A percentile compares a stretch with the other conserved stretches of the same genome.
These are phyloP conservation scores for Callipepla squamata DNA, from an alignment of 2,113 vertebrate genomes.

Conservation along the genomic window DNA sequence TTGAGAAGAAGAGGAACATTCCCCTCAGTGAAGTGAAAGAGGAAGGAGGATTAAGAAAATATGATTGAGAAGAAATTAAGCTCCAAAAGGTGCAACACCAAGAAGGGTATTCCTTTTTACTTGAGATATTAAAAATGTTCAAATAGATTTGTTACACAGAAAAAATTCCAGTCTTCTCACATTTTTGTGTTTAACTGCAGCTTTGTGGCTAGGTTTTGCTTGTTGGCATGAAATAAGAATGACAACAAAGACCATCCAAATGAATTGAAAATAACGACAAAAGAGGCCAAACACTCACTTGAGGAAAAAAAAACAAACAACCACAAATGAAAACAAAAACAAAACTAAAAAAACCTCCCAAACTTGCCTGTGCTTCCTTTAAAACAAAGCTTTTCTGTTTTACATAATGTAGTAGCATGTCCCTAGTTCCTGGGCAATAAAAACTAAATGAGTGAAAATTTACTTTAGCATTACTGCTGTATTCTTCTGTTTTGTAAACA, in stretches of 20 bases:
- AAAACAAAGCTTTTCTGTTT: neutral
- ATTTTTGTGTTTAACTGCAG: neutral
- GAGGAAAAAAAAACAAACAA: neutral
- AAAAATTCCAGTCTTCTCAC: neutral
- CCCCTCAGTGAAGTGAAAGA: neutral
- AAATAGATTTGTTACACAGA: neutral
- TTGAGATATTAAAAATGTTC: neutral
- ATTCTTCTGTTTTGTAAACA: neutral
- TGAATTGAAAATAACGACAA: neutral
- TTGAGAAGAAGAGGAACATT: neutral
- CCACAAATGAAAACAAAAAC: neutral
- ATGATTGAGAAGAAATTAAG: neutral
- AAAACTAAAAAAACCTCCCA: neutral
- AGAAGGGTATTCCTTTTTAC: neutral
- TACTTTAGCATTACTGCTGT: neutral
- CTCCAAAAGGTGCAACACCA: neutral
- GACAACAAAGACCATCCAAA: neutral
- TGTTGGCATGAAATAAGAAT: neutral
- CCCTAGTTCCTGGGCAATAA: neutral
- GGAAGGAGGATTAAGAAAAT: neutral
- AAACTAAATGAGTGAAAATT: neutral
- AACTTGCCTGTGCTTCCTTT: neutral
- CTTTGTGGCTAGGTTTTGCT: neutral
- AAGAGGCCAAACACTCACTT: neutral
- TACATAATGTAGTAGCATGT: neutral